A percentile compares a stretch with the other conserved stretches of the same genome.
Evolutionary conservation across 1,140 invertebrate genomes (phyloP).

Genomic region (Drosophila hydei): DNA sequence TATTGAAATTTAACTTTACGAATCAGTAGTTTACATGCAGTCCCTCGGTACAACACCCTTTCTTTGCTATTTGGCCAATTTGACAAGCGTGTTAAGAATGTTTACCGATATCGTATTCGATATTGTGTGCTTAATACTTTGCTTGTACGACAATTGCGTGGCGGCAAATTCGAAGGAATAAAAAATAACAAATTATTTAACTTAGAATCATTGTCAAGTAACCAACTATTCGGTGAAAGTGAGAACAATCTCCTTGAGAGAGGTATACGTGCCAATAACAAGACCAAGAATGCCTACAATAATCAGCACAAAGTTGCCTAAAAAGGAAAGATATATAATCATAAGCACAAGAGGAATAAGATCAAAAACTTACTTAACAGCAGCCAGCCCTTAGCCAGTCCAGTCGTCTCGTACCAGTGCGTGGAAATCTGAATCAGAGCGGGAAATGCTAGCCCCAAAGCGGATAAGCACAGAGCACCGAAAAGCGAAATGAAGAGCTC

Average conservation of each 20-base stretch:
- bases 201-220: conserved; percentile 13
- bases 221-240: conserved; percentile 84
- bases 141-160: conserved; percentile 53
- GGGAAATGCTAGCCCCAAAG: conserved; percentile 94
- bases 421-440: conserved; percentile 91
- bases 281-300: conserved; percentile 88
- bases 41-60: not conserved
- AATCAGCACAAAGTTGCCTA: conserved; percentile 89
- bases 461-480: conserved; percentile 93
- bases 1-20: conserved; percentile 53
- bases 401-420: conserved; percentile 86
- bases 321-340: not conserved
- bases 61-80: conserved; percentile 21
- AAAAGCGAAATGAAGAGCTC: conserved; percentile 95
- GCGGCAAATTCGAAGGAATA: conserved; percentile 44
- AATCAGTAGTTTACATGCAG: conserved; percentile 43
- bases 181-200: conserved; percentile 17
- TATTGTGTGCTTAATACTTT: conserved; percentile 72
- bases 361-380: conserved; percentile 59
- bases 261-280: conserved; percentile 89
- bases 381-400: conserved; percentile 69
- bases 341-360: not conserved
- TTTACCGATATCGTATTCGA: conserved; percentile 47
- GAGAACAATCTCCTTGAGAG: conserved; percentile 87
- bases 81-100: conserved; percentile 52